Evolutionary conservation across 2,888 invertebrate genomes (phyloP).

Genomic region (Mamestra brassicae): DNA sequence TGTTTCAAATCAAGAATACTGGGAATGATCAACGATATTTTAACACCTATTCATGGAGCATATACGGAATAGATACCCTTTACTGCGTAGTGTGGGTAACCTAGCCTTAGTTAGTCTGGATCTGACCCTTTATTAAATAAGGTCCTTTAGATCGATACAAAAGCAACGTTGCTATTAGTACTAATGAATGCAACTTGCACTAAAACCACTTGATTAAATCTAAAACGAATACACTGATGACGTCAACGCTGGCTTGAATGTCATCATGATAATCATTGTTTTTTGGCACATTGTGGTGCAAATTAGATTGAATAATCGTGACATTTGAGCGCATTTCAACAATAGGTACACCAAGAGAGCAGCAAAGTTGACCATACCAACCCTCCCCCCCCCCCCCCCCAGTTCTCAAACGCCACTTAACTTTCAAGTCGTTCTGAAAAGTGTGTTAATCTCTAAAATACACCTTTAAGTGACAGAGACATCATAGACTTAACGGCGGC

Average conservation of each 20-base stretch:
- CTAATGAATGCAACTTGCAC: neutral
- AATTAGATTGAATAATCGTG: neutral
- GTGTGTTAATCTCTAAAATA: neutral
- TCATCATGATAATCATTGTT: neutral
- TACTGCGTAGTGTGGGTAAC: neutral
- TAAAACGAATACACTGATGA: slow-evolving; percentile 12
- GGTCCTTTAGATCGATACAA: neutral
- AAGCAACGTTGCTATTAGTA: neutral
- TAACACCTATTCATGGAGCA: neutral
- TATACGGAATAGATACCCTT: neutral
- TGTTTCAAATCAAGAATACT: neutral
- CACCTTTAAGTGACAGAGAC: slow-evolving; percentile 1
- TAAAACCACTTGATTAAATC: neutral
- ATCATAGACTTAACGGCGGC: slow-evolving; percentile 2
- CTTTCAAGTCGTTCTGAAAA: slow-evolving; percentile 17
- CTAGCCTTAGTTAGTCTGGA: neutral
- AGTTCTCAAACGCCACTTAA: slow-evolving; percentile 21
- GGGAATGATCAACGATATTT: neutral
- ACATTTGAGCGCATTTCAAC: neutral
- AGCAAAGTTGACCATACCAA: neutral
- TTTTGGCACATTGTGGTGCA: neutral
- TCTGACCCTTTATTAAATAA: neutral
- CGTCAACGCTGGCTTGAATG: neutral
- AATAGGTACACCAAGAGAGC: neutral
- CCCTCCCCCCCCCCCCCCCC: too few relatives aligned